These are phyloP conservation scores for Callosobruchus maculatus DNA, from an alignment of 2,888 invertebrate genomes.

Conservation along the genomic window DNA sequence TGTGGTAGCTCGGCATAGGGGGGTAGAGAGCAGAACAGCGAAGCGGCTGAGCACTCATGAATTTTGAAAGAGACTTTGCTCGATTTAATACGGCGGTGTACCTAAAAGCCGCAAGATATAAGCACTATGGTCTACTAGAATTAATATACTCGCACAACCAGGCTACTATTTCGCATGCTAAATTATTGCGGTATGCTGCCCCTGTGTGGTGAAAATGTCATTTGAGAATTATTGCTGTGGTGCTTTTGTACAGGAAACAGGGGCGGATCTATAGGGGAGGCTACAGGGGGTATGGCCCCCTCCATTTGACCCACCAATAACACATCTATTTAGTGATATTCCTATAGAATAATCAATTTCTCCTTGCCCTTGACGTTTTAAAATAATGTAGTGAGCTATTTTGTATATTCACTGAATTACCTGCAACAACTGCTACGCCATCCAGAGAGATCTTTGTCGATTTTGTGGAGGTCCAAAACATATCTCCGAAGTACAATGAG, in stretches of 20 bases:
- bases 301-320: no score
- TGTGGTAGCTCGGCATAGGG: background rate
- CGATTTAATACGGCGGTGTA: background rate
- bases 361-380: no score
- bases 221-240: background rate
- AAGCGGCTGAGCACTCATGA: background rate
- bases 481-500: no score
- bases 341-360: no score
- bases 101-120: background rate
- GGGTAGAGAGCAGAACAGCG: background rate
- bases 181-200: constrained; percentile 1
- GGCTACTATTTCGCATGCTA: background rate
- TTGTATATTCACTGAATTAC: no score
- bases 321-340: no score
- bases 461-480: no score
- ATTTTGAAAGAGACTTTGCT: background rate
- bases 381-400: no score
- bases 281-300: background rate
- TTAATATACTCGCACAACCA: background rate
- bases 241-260: background rate
- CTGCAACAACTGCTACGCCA: no score
- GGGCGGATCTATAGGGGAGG: no score
- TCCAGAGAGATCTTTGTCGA: no score
- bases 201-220: background rate
- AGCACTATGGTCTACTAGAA: background rate